Conservation (phyloP, 1,140 invertebrate species). For the Drosophila sulfurigaster region DNA sequence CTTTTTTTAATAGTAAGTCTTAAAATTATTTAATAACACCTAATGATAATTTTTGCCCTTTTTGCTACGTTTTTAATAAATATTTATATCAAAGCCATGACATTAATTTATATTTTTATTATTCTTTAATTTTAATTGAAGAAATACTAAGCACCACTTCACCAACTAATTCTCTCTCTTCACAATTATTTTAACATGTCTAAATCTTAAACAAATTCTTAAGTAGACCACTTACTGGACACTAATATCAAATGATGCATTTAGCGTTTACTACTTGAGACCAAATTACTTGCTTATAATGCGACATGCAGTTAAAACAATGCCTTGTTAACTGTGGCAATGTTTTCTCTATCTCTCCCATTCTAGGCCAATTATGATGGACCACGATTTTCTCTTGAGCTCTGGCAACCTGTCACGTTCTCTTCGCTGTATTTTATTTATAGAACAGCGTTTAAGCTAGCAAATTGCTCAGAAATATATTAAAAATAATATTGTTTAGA, state of each 20-base stretch:
- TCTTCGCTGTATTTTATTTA: constrained; percentile 2
- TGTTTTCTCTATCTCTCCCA: neutral
- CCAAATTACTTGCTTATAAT: constrained; percentile 26
- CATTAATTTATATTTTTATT: no score
- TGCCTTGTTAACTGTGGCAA: constrained; percentile 6
- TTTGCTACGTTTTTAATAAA: no score
- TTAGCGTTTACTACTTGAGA: constrained; percentile 38
- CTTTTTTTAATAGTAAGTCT: no score
- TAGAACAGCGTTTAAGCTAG: neutral
- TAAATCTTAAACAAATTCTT: no score
- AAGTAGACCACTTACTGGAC: constrained; percentile 41
- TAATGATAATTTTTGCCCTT: no score
- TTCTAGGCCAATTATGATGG: constrained; percentile 30
- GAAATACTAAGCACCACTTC: no score
- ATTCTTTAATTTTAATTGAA: no score
- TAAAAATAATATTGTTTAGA: neutral
- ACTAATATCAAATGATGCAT: constrained; percentile 58
- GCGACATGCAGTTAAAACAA: constrained; percentile 17
- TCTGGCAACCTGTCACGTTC: constrained; percentile 3
- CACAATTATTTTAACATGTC: no score
- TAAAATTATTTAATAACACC: no score
- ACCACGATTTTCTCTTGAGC: constrained; percentile 12
- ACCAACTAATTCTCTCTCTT: no score
- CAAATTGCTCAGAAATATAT: neutral
- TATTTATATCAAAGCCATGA: no score